phyloP scores from a whole-genome alignment of 2,113 vertebrate genomes.

The Pomatostomus ruficeps region DNA sequence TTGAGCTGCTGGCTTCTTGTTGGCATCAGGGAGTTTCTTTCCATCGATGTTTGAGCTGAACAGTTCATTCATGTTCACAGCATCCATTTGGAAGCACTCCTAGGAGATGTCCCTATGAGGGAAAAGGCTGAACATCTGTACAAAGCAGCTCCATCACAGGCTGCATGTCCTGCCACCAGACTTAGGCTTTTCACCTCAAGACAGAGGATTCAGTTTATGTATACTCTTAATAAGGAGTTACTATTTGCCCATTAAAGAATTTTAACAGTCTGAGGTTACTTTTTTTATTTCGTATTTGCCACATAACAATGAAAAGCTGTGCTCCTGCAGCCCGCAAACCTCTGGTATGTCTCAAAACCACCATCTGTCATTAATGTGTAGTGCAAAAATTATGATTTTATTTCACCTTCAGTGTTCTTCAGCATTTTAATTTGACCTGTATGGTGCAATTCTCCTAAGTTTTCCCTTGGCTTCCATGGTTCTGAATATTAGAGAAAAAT shows the following conservation, averaged over 20 bases:
- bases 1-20: not conserved
- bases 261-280: not conserved
- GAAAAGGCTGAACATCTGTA: not conserved
- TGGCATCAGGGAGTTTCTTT: not conserved
- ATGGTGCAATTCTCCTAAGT: not conserved
- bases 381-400: not conserved
- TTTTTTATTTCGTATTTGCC: not conserved
- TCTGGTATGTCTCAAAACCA: not conserved
- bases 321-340: not conserved
- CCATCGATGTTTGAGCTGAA: rapidly evolving
- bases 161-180: not conserved
- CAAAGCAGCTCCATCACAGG: not conserved
- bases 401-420: not conserved
- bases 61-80: not conserved
- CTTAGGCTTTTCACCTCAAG: not conserved
- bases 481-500: not conserved
- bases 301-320: not conserved
- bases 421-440: not conserved
- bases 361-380: not conserved
- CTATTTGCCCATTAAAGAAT: not conserved
- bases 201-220: not conserved
- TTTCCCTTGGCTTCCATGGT: not conserved
- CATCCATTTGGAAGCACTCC: not conserved
- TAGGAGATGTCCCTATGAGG: not conserved
- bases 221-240: not conserved